These are phyloP conservation scores for Asbolus verrucosus DNA, from an alignment of 1,140 invertebrate genomes.

Conservation along the genomic window DNA sequence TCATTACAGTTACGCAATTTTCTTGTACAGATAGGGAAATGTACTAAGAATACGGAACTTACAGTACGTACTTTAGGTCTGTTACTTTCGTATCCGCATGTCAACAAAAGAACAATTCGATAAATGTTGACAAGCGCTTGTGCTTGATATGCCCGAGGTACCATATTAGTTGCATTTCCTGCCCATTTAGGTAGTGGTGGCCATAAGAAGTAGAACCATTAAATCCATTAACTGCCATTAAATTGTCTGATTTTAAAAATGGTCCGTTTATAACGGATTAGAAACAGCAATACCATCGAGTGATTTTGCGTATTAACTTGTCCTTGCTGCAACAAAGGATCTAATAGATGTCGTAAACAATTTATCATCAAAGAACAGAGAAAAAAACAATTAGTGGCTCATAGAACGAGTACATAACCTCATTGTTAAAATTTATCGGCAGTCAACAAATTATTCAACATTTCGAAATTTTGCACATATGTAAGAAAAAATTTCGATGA, in stretches of 20 bases:
- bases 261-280: slow-evolving; percentile 22
- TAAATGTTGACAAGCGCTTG: slow-evolving; percentile 29
- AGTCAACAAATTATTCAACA: not conserved
- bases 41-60: slow-evolving; percentile 11
- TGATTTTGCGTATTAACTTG: too few relatives aligned
- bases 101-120: slow-evolving; percentile 20
- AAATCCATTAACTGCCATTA: slow-evolving; percentile 24
- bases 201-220: slow-evolving; percentile 41
- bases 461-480: slow-evolving; percentile 3
- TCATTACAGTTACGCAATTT: slow-evolving; percentile 34
- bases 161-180: slow-evolving; percentile 44
- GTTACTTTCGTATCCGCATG: slow-evolving; percentile 23
- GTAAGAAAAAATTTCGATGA: too few relatives aligned
- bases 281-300: slow-evolving; percentile 8
- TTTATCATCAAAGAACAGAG: slow-evolving; percentile 25
- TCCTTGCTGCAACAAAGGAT: slow-evolving; percentile 26
- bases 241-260: slow-evolving; percentile 30
- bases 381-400: slow-evolving; percentile 7
- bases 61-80: not conserved
- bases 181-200: slow-evolving; percentile 33
- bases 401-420: slow-evolving; percentile 26
- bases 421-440: slow-evolving; percentile 22
- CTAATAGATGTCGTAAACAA: slow-evolving; percentile 27
- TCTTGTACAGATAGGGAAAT: slow-evolving; percentile 27
- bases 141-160: slow-evolving; percentile 41